phyloP scores from a whole-genome alignment of 2,797 vertebrate genomes.

The Manis pentadactyla region DNA sequence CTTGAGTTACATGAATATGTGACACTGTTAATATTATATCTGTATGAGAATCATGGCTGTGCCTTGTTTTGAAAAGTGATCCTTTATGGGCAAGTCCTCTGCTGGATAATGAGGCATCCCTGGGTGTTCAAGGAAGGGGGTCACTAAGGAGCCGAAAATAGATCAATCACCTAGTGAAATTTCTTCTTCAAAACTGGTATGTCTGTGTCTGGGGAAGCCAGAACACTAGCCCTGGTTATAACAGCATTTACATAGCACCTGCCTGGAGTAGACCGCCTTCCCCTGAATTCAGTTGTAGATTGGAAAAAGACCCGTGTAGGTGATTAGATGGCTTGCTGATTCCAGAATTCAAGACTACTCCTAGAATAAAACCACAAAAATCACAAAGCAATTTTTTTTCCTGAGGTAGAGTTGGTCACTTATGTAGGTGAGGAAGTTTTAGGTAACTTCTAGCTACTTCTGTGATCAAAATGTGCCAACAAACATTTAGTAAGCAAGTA shows the following conservation, averaged over 20 bases:
- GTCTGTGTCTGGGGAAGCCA: not conserved
- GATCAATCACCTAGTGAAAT: not conserved
- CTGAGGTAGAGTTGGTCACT: not conserved
- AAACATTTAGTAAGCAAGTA: not conserved
- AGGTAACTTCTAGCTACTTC: not conserved
- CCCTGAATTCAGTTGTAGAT: not conserved
- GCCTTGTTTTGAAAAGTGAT: slow-evolving; percentile 4
- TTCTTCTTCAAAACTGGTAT: not conserved
- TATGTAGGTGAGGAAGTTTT: not conserved
- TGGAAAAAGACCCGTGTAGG: not conserved
- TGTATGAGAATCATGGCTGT: not conserved
- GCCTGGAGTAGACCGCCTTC: not conserved
- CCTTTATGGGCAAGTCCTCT: not conserved
- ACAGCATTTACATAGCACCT: not conserved
- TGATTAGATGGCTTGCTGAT: not conserved
- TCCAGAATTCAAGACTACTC: not conserved
- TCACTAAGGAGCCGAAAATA: not conserved
- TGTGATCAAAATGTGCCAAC: not conserved
- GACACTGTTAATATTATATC: not conserved
- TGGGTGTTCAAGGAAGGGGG: not conserved
- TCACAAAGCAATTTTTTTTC: not conserved
- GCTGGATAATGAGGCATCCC: not conserved
- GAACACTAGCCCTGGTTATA: not conserved
- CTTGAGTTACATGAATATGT: not conserved
- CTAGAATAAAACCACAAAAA: slow-evolving; percentile 6